Evolutionary conservation across 2,888 invertebrate genomes (phyloP).

Genomic region (Allacma fusca): DNA sequence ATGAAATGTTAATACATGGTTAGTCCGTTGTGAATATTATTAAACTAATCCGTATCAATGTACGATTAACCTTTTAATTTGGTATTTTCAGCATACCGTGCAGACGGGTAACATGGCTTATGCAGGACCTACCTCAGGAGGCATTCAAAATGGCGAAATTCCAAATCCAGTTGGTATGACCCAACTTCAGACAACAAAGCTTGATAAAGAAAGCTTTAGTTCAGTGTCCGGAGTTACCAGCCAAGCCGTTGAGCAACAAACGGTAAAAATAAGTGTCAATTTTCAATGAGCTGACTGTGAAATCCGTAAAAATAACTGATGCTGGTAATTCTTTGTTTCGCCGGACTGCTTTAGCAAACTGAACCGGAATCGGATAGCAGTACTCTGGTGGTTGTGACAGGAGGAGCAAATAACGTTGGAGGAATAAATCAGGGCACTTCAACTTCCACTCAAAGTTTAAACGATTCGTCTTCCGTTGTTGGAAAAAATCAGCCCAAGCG

Average conservation of each 20-base stretch:
- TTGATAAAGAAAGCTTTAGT: conserved; percentile 62
- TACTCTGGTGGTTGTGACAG: conserved; percentile 60
- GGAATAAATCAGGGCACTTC: conserved; percentile 61
- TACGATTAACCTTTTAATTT: too few relatives aligned
- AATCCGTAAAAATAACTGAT: too few relatives aligned
- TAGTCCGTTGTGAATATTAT: too few relatives aligned
- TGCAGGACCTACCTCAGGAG: conserved; percentile 60
- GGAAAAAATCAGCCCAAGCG: conserved; percentile 76
- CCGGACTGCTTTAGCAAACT: conserved; percentile 69
- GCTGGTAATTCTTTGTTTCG: neutral
- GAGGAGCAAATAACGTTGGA: conserved; percentile 63
- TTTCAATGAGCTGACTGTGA: too few relatives aligned
- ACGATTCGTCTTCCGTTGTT: conserved; percentile 50
- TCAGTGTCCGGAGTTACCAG: conserved; percentile 63
- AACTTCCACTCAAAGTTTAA: conserved; percentile 56
- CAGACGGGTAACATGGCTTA: conserved; percentile 79
- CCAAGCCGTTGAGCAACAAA: conserved; percentile 63
- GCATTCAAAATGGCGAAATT: conserved; percentile 59
- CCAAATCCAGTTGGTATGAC: conserved; percentile 46
- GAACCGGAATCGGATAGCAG: conserved; percentile 69
- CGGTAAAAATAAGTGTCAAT: too few relatives aligned
- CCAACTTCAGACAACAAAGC: conserved; percentile 53
- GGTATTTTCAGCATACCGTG: conserved; percentile 92
- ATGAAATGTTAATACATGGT: too few relatives aligned
- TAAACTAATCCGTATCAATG: too few relatives aligned